Evolutionary conservation across 2,113 vertebrate genomes (phyloP).

Genomic region (Cryptotis parvus): DNA sequence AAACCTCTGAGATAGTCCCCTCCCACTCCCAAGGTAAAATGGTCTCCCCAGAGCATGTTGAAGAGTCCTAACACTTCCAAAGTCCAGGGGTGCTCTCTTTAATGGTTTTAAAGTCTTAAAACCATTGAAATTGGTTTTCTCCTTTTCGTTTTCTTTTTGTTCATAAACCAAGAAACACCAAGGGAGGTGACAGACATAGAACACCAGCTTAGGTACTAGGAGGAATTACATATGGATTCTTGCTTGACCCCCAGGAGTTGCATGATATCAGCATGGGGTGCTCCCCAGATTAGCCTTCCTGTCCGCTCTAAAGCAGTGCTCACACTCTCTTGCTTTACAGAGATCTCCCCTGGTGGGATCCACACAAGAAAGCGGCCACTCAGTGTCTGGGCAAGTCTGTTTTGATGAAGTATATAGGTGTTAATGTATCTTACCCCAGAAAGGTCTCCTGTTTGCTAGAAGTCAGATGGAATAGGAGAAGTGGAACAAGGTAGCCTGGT

Average conservation of each 20-base stretch:
- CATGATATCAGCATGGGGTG: not conserved
- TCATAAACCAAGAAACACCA: not conserved
- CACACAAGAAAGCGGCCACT: not conserved
- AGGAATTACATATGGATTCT: not conserved
- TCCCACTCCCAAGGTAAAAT: not conserved
- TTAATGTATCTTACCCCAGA: not conserved
- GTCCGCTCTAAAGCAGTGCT: not conserved
- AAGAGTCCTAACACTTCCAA: not conserved
- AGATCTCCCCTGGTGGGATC: accelerated
- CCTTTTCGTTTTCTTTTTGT: not conserved
- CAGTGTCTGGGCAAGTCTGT: accelerated
- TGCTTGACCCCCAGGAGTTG: accelerated
- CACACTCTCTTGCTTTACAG: accelerated
- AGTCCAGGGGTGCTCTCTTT: not conserved
- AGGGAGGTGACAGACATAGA: not conserved
- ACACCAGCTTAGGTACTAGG: not conserved
- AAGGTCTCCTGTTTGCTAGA: not conserved
- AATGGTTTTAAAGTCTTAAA: too few species aligned
- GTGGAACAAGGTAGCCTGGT: not conserved
- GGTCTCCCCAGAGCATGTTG: not conserved
- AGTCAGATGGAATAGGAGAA: not conserved
- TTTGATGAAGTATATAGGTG: not conserved
- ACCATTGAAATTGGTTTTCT: not conserved
- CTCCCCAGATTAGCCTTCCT: accelerated
- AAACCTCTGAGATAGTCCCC: not conserved